phyloP scores from a whole-genome alignment of 2,797 vertebrate species.

The Orestias chungarensis region DNA sequence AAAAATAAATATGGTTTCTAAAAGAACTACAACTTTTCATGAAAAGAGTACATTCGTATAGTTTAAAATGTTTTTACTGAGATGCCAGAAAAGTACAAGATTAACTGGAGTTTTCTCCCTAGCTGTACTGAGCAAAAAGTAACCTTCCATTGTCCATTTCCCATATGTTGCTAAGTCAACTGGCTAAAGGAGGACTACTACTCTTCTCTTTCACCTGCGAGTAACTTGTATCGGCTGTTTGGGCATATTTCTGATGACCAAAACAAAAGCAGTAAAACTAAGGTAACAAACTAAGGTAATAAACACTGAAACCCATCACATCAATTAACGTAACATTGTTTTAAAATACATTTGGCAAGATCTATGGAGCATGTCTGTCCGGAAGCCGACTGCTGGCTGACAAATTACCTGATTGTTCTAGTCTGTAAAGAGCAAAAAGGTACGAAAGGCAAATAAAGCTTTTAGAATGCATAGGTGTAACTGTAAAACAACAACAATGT shows the following conservation, averaged over 20 bases:
- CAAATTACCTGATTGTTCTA: background rate
- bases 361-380: background rate
- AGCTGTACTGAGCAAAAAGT: no score
- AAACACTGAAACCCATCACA: background rate
- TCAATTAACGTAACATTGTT: background rate
- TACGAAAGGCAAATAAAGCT: background rate
- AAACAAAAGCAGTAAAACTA: background rate
- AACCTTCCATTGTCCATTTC: no score
- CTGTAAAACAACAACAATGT: background rate
- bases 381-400: background rate
- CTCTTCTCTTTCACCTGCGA: background rate
- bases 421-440: background rate
- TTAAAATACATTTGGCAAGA: background rate
- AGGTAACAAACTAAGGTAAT: no score
- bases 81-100: no score
- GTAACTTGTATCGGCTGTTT: background rate
- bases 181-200: background rate
- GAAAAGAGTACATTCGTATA: no score
- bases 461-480: background rate
- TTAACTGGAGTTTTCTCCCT: no score
- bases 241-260: background rate
- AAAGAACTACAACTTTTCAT: no score
- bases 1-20: no score
- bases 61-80: no score
- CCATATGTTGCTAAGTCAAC: background rate